Conservation (phyloP, 2,888 invertebrate species). For the Poecilus cupreus region DNA sequence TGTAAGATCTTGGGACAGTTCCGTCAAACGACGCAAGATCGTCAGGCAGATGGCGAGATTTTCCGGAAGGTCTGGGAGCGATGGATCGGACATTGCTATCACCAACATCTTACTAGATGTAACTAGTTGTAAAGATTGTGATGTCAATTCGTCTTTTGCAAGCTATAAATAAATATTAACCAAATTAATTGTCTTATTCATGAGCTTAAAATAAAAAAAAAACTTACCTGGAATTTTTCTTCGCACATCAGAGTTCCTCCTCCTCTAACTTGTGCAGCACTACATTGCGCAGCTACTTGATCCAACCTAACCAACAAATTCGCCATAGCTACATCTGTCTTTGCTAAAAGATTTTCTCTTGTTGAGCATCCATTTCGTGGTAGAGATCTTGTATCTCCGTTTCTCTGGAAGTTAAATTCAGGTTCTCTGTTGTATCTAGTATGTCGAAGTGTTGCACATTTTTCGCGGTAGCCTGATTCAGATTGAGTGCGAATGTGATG, state of each 20-base stretch:
- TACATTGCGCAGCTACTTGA: slow-evolving; percentile 82
- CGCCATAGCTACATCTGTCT: slow-evolving; percentile 82
- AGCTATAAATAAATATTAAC: slow-evolving; percentile 71
- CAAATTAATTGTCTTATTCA: background rate
- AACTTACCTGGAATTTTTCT: slow-evolving; percentile 82
- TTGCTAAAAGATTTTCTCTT: slow-evolving; percentile 77
- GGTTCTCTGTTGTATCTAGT: slow-evolving; percentile 37
- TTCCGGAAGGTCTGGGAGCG: slow-evolving; percentile 77
- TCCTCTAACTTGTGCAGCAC: slow-evolving; percentile 83
- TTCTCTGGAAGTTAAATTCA: slow-evolving; percentile 43
- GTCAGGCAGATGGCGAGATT: slow-evolving; percentile 86
- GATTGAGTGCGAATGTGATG: slow-evolving; percentile 58
- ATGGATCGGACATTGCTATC: slow-evolving; percentile 84
- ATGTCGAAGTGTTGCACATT: slow-evolving; percentile 58
- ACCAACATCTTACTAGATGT: slow-evolving; percentile 89
- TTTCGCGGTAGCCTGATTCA: slow-evolving; percentile 60
- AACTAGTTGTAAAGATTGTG: slow-evolving; percentile 87
- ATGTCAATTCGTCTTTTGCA: slow-evolving; percentile 85
- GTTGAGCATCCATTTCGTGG: slow-evolving; percentile 68
- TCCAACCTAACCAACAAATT: slow-evolving; percentile 81
- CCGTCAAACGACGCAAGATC: slow-evolving; percentile 83
- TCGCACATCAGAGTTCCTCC: slow-evolving; percentile 85
- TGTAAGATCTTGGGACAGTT: slow-evolving; percentile 84
- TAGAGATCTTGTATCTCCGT: slow-evolving; percentile 56
- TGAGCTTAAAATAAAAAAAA: background rate